These are phyloP conservation scores for Zaprionus lachaisei DNA, from an alignment of 1,140 invertebrate genomes.

Conservation along the genomic window DNA sequence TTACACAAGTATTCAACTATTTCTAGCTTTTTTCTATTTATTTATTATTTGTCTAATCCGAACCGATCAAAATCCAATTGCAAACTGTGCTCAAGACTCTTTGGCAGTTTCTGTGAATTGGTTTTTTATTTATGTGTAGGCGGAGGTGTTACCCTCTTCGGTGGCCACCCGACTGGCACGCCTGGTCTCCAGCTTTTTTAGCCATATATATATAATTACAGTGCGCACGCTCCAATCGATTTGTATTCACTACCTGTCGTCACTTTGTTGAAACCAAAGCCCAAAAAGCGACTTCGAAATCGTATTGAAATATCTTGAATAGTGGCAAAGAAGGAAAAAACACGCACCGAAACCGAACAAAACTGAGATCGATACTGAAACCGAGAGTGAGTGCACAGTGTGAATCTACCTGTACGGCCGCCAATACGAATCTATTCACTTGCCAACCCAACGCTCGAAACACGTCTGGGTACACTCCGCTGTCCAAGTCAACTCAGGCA, in stretches of 20 bases:
- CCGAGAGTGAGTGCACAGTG: slow-evolving; percentile 3
- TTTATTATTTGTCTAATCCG: slow-evolving; percentile 11
- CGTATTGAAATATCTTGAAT: slow-evolving; percentile 56
- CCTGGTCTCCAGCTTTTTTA: slow-evolving; percentile 4
- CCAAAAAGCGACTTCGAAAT: slow-evolving; percentile 22
- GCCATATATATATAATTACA: slow-evolving; percentile 54
- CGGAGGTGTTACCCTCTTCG: slow-evolving; percentile 6
- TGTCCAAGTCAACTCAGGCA: slow-evolving; percentile 7
- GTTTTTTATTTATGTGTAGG: background rate
- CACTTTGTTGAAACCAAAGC: slow-evolving; percentile 46
- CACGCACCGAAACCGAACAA: slow-evolving; percentile 31
- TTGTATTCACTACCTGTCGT: slow-evolving; percentile 62
- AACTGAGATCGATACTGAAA: slow-evolving; percentile 4
- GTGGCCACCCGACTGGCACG: slow-evolving; percentile 19
- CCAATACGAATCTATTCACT: slow-evolving; percentile 49
- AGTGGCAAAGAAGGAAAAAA: slow-evolving; percentile 2
- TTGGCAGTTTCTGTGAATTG: background rate
- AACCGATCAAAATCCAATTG: slow-evolving; percentile 39
- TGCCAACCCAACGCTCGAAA: slow-evolving; percentile 52
- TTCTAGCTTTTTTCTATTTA: background rate
- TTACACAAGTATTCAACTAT: slow-evolving; percentile 14
- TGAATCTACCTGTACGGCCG: slow-evolving; percentile 1
- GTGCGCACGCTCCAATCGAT: slow-evolving; percentile 42
- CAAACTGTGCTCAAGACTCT: slow-evolving; percentile 43
- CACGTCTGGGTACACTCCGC: slow-evolving; percentile 52